Conservation (phyloP, 2,113 vertebrate genomes). For the Gracilinanus agilis region DNA sequence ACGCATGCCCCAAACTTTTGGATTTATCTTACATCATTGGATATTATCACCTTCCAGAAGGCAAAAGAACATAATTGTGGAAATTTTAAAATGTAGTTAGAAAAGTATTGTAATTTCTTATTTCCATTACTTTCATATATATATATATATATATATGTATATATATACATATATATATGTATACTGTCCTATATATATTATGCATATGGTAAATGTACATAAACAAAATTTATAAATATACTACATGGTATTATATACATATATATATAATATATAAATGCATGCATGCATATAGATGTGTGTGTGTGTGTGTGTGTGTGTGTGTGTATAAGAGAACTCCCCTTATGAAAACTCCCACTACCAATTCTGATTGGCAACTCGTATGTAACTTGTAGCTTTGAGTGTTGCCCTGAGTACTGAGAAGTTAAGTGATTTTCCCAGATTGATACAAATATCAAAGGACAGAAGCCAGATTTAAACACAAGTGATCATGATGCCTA, state of each 20-base stretch:
- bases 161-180: background rate
- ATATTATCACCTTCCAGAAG: background rate
- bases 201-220: background rate
- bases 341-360: background rate
- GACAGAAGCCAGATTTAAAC: background rate
- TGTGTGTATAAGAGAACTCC: background rate
- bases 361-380: background rate
- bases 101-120: background rate
- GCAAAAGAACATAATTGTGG: background rate
- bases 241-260: background rate
- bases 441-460: background rate
- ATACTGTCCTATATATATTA: background rate
- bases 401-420: background rate
- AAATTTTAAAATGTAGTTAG: background rate
- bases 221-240: background rate
- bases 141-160: background rate
- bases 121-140: background rate
- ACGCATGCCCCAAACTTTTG: background rate
- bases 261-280: background rate
- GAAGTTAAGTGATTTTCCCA: background rate
- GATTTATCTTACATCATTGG: background rate
- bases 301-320: too few species aligned
- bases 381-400: background rate
- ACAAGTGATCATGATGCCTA: background rate
- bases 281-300: too few species aligned